A percentile compares a stretch with the other conserved stretches of the same genome.
Evolutionary conservation across 2,113 vertebrate genomes (phyloP).

Genomic region (Piaya cayana): DNA sequence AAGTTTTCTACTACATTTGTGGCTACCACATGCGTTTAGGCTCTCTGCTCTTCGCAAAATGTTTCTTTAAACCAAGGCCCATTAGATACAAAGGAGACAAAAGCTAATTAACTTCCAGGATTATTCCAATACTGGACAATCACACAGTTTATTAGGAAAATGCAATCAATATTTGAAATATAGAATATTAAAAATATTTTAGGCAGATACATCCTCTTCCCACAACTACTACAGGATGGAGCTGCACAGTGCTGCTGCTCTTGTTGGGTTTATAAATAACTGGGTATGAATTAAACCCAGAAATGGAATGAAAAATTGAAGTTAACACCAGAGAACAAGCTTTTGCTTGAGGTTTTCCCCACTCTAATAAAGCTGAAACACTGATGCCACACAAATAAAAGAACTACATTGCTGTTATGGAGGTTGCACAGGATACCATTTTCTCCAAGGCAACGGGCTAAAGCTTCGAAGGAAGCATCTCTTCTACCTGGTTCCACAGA

Average conservation of each 20-base stretch:
- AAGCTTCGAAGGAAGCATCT: not conserved
- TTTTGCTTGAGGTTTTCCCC: not conserved
- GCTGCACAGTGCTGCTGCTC: not conserved
- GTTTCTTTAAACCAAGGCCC: not conserved
- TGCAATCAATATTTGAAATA: not conserved
- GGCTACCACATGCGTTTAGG: not conserved
- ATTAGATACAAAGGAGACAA: not conserved
- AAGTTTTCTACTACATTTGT: not conserved
- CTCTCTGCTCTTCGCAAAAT: not conserved
- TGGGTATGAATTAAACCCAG: not conserved
- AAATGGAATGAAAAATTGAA: not conserved
- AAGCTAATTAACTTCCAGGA: not conserved
- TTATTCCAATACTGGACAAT: not conserved
- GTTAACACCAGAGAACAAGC: not conserved
- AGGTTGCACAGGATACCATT: not conserved
- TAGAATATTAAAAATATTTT: not conserved
- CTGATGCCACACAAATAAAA: not conserved
- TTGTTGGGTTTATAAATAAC: not conserved
- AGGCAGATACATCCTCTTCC: not conserved
- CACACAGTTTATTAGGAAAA: not conserved
- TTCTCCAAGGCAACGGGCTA: not conserved
- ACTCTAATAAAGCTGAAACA: rapidly evolving
- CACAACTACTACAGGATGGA: not conserved
- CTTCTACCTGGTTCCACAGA: no score
- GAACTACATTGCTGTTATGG: not conserved